phyloP scores from a whole-genome alignment of 2,888 invertebrate species.

The Mimas tiliae region DNA sequence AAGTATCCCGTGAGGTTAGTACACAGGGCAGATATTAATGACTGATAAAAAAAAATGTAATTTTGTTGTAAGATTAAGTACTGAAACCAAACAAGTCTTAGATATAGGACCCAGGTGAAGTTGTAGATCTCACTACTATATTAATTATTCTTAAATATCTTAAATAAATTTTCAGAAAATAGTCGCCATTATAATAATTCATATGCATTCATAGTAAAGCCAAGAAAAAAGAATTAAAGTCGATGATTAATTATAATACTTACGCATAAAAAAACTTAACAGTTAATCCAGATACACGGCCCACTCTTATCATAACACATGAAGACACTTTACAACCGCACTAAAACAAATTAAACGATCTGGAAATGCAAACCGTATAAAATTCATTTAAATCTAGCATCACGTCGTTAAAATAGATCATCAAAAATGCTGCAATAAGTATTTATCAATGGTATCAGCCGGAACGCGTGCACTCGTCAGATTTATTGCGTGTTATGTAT shows the following conservation, averaged over 20 bases:
- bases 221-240: neutral
- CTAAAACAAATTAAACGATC: slow-evolving; percentile 20
- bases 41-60: too few relatives aligned
- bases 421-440: slow-evolving; percentile 67
- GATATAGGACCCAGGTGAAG: too few relatives aligned
- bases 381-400: slow-evolving; percentile 39
- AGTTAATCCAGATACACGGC: neutral
- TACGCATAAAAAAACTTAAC: neutral
- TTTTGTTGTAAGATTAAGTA: too few relatives aligned
- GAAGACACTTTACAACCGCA: slow-evolving; percentile 13
- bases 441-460: slow-evolving; percentile 69
- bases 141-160: too few relatives aligned
- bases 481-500: slow-evolving; percentile 82
- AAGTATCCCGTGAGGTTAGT: too few relatives aligned
- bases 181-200: neutral
- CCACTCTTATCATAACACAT: neutral
- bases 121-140: too few relatives aligned
- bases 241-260: neutral
- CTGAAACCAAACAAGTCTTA: too few relatives aligned
- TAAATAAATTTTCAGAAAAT: neutral
- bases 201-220: neutral
- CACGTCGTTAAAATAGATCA: slow-evolving; percentile 63
- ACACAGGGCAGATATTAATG: too few relatives aligned
- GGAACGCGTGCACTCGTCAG: slow-evolving; percentile 61
- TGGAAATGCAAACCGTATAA: slow-evolving; percentile 30